Evolutionary conservation across 2,797 vertebrate species (phyloP), one percentile per base, ranked within the genome.

Genomic region (Chromobotia macracanthus): DNA sequence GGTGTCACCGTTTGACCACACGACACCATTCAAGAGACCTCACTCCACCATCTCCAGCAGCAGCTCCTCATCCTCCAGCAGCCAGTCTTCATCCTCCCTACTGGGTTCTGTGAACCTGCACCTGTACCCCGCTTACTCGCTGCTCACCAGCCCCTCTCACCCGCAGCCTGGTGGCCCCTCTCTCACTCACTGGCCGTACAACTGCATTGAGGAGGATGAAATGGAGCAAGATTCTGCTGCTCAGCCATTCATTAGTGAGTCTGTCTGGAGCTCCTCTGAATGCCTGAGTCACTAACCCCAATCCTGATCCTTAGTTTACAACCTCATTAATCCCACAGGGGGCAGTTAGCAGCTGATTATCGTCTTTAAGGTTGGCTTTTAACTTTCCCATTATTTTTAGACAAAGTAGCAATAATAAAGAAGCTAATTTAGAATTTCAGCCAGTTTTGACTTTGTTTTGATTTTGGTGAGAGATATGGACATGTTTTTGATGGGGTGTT

Each of bases 1-100:
- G 0, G 91, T 92, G 53, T 87, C 94, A 21, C 91, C 92, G 0
- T 92, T 90, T 73, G 93, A 95, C 58, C 91, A 93, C 63, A 86
- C 84, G 35, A 72, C 89, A 0, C 91, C 94, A 0, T 93, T 94
- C 80, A 96, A 96, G 87, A 92, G 95, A 21, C 95, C 94, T 0
- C 95, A 95, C 88, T 95, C 94, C 80, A 95, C 94, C 72, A 93
- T 95, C 90, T 95, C 94, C 77, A 94, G 93, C 90, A 94, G 94
- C 91, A 95, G 94, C 90, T 95, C 93, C 4, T 95, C 95, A 15
- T 95, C 95, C 69, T 96, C 94, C 78, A 90, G 94, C 87, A 95
- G 94, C 87, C 93, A 94, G 84, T 94, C 94, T 0, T 95, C 94
- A 0, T 95, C 94, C 46, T 95, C 94, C 7, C 87, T 94, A 69